Evolutionary conservation across 2,797 vertebrate species (phyloP).

Genomic region (Sebastolobus altivelis): DNA sequence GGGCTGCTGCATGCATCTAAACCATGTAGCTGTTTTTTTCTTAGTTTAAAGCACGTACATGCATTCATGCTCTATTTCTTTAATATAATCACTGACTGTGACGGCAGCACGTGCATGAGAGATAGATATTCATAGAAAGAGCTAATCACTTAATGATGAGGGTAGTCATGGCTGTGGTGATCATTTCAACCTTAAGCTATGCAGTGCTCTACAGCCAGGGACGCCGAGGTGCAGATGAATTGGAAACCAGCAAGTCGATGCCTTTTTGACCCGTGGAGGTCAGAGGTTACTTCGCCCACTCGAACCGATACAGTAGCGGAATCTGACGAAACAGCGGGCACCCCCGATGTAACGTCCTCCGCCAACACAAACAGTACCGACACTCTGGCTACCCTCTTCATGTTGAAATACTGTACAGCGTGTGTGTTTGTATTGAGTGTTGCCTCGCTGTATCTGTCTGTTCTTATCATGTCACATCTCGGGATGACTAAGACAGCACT

Average conservation of each 20-base stretch:
- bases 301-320: neutral
- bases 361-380: constrained; percentile 57
- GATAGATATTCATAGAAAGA: constrained; percentile 27
- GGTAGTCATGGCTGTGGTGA: constrained; percentile 8
- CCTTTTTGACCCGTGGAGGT: constrained; percentile 37
- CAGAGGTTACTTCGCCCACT: constrained; percentile 38
- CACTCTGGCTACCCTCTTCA: constrained; percentile 40
- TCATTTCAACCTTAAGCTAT: constrained; percentile 22
- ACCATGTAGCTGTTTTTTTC: constrained; percentile 16
- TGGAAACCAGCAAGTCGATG: constrained; percentile 17
- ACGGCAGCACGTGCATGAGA: constrained; percentile 21
- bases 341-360: constrained; percentile 29
- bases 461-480: constrained; percentile 72
- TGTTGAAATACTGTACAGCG: constrained; percentile 52
- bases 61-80: constrained; percentile 42
- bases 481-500: constrained; percentile 62
- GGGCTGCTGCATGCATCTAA: constrained; percentile 51
- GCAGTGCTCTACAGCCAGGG: neutral
- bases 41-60: neutral
- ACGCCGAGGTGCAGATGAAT: constrained; percentile 19
- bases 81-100: constrained; percentile 26
- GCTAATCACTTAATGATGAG: constrained; percentile 36
- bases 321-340: constrained; percentile 40
- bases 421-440: constrained; percentile 69
- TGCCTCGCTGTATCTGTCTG: constrained; percentile 70